Evolutionary conservation across 2,113 vertebrate genomes (phyloP).

Genomic region (Panurus biarmicus): DNA sequence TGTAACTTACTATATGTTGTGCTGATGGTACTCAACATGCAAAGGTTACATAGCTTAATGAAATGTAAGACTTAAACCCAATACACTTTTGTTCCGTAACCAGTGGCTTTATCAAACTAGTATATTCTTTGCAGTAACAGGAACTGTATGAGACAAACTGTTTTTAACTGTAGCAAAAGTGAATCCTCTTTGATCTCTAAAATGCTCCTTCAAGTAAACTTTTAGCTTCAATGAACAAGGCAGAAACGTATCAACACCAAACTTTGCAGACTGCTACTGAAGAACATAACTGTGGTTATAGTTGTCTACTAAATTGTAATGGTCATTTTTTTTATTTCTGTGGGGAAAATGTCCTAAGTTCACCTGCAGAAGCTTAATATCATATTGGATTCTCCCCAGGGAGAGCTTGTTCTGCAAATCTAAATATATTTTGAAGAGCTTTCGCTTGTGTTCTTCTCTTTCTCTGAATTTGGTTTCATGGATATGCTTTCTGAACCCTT

Average conservation of each 20-base stretch:
- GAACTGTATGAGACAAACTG: neutral
- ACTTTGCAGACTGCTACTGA: neutral
- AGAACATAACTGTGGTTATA: neutral
- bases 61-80: neutral
- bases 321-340: neutral
- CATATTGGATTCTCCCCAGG: neutral
- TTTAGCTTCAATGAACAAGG: neutral
- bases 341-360: neutral
- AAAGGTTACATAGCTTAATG: neutral
- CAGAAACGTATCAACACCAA: neutral
- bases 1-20: neutral
- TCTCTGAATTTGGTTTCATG: neutral
- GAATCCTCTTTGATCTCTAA: neutral
- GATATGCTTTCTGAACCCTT: neutral
- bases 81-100: neutral
- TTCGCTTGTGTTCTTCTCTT: neutral
- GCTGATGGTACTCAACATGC: neutral
- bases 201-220: neutral
- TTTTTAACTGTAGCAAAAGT: neutral
- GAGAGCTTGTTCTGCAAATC: neutral
- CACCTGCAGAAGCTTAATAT: neutral
- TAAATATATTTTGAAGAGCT: neutral
- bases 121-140: neutral
- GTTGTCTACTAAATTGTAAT: neutral
- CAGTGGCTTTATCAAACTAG: neutral